Percentiles rank a stretch among this genome's conserved stretches.
These are phyloP conservation scores for Aratinga solstitialis DNA, from an alignment of 2,797 vertebrate species.

Conservation along the genomic window DNA sequence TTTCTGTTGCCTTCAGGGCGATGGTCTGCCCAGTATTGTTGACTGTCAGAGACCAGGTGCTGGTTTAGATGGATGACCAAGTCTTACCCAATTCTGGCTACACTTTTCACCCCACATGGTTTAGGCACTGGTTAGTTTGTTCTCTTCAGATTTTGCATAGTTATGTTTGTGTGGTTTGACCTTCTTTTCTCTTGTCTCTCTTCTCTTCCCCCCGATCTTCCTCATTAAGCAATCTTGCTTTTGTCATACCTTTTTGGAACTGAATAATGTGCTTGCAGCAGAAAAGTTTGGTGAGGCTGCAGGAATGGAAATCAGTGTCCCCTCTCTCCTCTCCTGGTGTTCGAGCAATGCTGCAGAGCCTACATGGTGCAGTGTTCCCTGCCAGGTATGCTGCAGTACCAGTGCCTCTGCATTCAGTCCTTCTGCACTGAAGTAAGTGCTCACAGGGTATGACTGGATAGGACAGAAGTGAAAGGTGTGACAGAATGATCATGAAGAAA, in stretches of 20 bases:
- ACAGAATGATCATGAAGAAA: neutral
- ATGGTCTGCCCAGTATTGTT: neutral
- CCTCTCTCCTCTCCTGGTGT: neutral
- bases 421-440: neutral
- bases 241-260: neutral
- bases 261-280: neutral
- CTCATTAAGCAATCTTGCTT: neutral
- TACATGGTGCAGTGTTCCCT: neutral
- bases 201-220: neutral
- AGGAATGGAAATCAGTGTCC: neutral
- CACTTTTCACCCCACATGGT: neutral
- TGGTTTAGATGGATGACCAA: neutral
- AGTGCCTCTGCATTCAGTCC: neutral
- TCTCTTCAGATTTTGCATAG: neutral
- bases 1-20: neutral
- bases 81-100: neutral
- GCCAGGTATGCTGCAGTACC: constrained; percentile 50
- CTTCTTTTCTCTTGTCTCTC: neutral
- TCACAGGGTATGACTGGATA: neutral
- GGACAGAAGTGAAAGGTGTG: neutral
- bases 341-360: neutral
- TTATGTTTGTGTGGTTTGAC: neutral
- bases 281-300: constrained; percentile 14
- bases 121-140: neutral
- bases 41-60: neutral